A percentile compares a stretch with the other conserved stretches of the same genome.
Evolutionary conservation across 2,797 vertebrate species (phyloP).

Genomic region (Gallinago solitaria): DNA sequence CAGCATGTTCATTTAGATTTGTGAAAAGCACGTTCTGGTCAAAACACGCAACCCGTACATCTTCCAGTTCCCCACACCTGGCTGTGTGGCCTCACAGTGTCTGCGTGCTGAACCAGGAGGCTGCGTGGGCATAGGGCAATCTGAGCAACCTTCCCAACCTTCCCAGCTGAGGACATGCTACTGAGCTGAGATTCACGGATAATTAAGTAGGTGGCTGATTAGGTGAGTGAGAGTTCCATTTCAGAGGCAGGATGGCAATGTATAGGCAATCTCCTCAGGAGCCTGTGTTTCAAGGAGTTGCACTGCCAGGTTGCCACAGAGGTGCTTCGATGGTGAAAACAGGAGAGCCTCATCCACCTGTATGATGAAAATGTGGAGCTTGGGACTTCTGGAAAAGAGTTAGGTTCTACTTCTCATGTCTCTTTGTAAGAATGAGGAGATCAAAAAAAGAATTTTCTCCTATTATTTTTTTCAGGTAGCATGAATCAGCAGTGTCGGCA

Average conservation of each 20-base stretch:
- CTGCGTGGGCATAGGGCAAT: fast-evolving
- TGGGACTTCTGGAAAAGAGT: neutral
- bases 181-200: neutral
- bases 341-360: neutral
- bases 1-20: neutral
- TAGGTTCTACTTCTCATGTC: neutral
- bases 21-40: neutral
- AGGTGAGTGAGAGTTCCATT: neutral
- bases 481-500: neutral
- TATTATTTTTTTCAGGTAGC: neutral
- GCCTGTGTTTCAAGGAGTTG: neutral
- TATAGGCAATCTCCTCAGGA: neutral
- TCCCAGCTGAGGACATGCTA: neutral
- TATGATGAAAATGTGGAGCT: neutral
- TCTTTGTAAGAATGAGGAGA: neutral
- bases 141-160: neutral
- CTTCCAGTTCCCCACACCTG: neutral
- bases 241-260: neutral
- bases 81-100: neutral
- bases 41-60: neutral
- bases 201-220: neutral
- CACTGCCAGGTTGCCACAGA: neutral
- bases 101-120: neutral
- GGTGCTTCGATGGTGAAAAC: neutral
- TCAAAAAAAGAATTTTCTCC: neutral